Evolutionary conservation across 2,113 vertebrate genomes (phyloP).

Genomic region (Eleginops maclovinus): DNA sequence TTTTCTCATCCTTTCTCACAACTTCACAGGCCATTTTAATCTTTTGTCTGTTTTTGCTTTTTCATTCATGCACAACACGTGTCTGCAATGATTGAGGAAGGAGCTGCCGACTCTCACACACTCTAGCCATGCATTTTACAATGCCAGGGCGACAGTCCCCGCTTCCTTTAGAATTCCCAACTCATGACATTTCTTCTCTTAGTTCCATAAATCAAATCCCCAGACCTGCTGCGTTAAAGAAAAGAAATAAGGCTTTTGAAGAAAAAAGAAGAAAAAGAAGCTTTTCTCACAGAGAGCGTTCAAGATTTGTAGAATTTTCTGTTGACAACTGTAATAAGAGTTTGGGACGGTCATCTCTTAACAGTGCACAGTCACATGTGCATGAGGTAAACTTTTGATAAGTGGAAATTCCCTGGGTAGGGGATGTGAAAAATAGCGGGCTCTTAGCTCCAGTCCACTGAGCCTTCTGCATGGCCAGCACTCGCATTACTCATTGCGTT

Average conservation of each 20-base stretch:
- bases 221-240: constrained; percentile 45
- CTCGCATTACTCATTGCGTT: constrained; percentile 67
- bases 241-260: constrained; percentile 46
- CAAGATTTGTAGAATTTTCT: constrained; percentile 40
- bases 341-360: constrained; percentile 57
- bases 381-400: constrained; percentile 69
- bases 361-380: constrained; percentile 56
- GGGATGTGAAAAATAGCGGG: constrained; percentile 72
- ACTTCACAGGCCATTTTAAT: constrained; percentile 30
- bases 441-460: constrained; percentile 66
- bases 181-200: constrained; percentile 50
- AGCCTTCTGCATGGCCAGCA: constrained; percentile 54
- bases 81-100: constrained; percentile 61
- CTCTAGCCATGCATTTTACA: constrained; percentile 56
- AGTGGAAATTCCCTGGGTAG: constrained; percentile 56
- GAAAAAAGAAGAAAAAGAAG: constrained; percentile 39
- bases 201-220: constrained; percentile 78
- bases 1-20: constrained; percentile 1
- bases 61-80: constrained; percentile 35
- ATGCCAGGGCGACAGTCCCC: constrained; percentile 9
- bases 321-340: constrained; percentile 63
- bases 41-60: constrained; percentile 20
- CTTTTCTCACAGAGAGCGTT: constrained; percentile 31
- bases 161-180: constrained; percentile 66
- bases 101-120: constrained; percentile 14